These are phyloP conservation scores for Ridgeia piscesae DNA, from an alignment of 1,140 invertebrate species.

Conservation along the genomic window DNA sequence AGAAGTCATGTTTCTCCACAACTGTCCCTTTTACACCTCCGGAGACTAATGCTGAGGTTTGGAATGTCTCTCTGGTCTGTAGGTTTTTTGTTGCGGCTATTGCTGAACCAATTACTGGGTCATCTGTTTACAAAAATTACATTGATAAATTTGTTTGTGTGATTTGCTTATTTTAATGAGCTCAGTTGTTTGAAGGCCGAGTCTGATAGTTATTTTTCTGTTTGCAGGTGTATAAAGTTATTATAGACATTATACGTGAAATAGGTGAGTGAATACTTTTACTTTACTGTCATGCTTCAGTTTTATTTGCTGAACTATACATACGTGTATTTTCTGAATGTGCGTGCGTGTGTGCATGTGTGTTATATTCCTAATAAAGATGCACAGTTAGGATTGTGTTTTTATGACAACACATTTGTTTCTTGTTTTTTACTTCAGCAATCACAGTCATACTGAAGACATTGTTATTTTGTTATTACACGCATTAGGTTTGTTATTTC, in stretches of 20 bases:
- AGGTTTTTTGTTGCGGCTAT: not conserved
- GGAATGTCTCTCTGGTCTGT: not conserved
- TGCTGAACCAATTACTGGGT: not conserved
- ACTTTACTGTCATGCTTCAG: too few relatives aligned
- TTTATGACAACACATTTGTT: not conserved
- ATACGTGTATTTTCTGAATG: not conserved
- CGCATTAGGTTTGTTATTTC: slow-evolving; percentile 21
- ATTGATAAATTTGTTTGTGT: too few relatives aligned
- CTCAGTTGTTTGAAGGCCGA: too few relatives aligned
- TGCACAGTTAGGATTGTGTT: not conserved
- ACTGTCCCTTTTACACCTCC: not conserved
- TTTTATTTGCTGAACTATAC: not conserved
- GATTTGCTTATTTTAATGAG: too few relatives aligned
- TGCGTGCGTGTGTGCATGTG: not conserved
- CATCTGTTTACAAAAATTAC: too few relatives aligned
- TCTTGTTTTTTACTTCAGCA: not conserved
- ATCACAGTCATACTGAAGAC: not conserved
- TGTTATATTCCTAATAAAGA: too few relatives aligned
- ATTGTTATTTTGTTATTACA: slow-evolving; percentile 28
- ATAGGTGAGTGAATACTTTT: slow-evolving; percentile 33
- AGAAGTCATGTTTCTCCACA: not conserved
- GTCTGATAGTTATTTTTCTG: not conserved
- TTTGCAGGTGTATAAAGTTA: slow-evolving; percentile 42
- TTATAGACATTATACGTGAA: slow-evolving; percentile 43
- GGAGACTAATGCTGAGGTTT: not conserved